Evolutionary conservation across 2,888 invertebrate genomes (phyloP), one percentile per base, ranked within the genome.

Genomic region (Idaea straminata): DNA sequence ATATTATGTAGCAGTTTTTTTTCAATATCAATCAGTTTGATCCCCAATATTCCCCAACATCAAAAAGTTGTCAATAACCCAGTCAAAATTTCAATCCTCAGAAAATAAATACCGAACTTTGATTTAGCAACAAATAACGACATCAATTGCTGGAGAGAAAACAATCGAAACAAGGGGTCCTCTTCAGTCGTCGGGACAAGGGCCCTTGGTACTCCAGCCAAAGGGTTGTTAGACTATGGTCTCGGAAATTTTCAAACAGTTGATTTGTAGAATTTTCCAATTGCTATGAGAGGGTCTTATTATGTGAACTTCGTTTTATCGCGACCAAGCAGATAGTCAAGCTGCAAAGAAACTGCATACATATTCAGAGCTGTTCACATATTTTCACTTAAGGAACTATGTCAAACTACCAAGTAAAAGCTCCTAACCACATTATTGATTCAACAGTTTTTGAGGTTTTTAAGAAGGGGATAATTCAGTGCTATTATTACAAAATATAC

Each of bases 201-300:
- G 76, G 77, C 76, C 74, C 77, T 79, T 72, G 75, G 67, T 47
- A 15, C 67, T 59, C 62, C 62, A 63, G 66, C 61, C 62, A 88
- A 91, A 91, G 91, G 91, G 90, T 91, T 91, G 91, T 89, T 87
- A 86, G 87, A 79, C 83, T 81, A 83, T 79, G 67, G 75, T 72
- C 75, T 74, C 80, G 80, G 79, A 76, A 82, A 84, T 86, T 86
- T 88, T 85, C 87, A 85, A 85, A 86, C 85, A 82, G 84, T 86
- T 88, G 88, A 88, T 89, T 89, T 89, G 85, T 86, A 87, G 82
- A 84, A 86, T 86, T 89, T 88, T 84, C 86, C 86, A 82, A 91
- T 91, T 89, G 87, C 76, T 80, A 79, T 71, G 77, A 77, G 73
- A 66, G 59, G 34, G 16, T 59, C 59, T 13, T 16, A 25, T 61